Evolutionary conservation across 2,113 vertebrate genomes (phyloP), one percentile per base, ranked within the genome.

Genomic region (Eulemur macaco): DNA sequence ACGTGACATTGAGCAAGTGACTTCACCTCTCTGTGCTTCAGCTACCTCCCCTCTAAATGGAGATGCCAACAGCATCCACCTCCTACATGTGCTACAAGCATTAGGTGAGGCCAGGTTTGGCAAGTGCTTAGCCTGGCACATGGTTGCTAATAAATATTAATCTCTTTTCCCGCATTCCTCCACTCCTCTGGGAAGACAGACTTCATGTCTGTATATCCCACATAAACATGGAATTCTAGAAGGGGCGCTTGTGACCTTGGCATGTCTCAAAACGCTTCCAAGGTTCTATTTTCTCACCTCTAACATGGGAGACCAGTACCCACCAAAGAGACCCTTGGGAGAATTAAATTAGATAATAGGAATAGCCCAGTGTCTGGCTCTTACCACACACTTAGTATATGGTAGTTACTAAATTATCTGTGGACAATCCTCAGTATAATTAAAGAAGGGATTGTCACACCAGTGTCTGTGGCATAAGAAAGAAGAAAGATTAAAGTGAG

Each of bases 271-370:
- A 56, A 68, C 13, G 14, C 91, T 50, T 74, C 64, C 60, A 81
- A 86, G 52, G 11, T 78, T 81, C n/a, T 71, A 21, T 83, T 89
- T 93, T 52, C 71, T 91, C 76, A 91, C 78, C 54, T 89, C 45
- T 97, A 73, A 95, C 84, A 56, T 56, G 63, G 54, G n/a, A 81
- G 42, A 76, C 12, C 34, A 83, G 56, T 25, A 37, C 11, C 27
- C 52, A 63, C n/a, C 4, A 63, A 74, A 7, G n/a, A 68, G 29
- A 21, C 39, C 15, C 17, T 1, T 56, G 15, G 18, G 29, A 82
- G 58, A 83, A 39, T 42, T 42, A 77, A 69, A 63, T 71, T 39
- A 39, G 52, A 39, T 37, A 68, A 56, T 1, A 31, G 66, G 7
- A 89, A 18, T 15, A 64, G 18, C 9, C 77, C 27, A 64, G 7